A percentile compares a stretch with the other conserved stretches of the same genome.
Evolutionary conservation across 2,113 vertebrate genomes (phyloP).

Genomic region (Eurystomus gularis): DNA sequence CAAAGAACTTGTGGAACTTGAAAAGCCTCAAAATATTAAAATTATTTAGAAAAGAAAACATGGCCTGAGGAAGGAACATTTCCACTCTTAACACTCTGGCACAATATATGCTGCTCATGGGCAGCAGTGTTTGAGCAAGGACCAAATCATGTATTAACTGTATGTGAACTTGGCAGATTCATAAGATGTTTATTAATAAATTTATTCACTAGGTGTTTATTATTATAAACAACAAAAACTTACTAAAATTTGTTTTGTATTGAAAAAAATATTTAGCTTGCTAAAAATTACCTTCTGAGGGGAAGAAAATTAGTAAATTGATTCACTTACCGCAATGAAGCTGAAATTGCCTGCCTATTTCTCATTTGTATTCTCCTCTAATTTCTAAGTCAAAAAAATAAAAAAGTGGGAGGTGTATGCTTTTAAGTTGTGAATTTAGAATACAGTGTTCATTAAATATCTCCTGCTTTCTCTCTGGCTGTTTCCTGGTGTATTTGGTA

Average conservation of each 20-base stretch:
- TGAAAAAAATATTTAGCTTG: background rate
- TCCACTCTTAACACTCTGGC: background rate
- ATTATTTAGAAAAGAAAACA: background rate
- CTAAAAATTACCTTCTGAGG: background rate
- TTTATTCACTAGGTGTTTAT: background rate
- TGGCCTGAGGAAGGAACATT: background rate
- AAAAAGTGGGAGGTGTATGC: rapidly evolving
- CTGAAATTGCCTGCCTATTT: background rate
- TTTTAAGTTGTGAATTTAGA: background rate
- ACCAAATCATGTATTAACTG: background rate
- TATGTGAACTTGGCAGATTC: background rate
- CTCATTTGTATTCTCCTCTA: background rate
- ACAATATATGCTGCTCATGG: background rate
- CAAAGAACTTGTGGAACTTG: background rate
- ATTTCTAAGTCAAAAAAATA: background rate
- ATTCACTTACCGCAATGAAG: background rate
- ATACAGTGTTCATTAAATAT: background rate
- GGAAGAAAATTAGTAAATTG: background rate
- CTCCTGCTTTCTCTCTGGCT: background rate
- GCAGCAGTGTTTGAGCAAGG: background rate
- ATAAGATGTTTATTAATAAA: background rate
- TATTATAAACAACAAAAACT: background rate
- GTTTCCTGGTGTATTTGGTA: background rate
- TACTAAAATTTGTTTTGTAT: background rate
- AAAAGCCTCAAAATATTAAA: background rate